Conservation (phyloP, 1,140 invertebrate genomes). For the Condylostylus longicornis region DNA sequence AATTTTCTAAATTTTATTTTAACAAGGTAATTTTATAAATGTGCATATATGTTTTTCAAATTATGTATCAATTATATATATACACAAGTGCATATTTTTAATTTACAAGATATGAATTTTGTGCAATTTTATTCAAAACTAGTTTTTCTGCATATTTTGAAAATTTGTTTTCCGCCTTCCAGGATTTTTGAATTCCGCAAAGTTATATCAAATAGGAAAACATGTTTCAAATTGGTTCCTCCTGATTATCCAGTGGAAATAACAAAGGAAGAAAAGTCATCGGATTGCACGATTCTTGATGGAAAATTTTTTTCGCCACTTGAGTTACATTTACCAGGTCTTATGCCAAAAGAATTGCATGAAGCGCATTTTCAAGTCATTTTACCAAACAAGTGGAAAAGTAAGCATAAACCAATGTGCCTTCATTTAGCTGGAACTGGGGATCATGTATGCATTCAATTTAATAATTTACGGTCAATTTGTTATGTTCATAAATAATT, state of each 20-base stretch:
- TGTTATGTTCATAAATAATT: conserved; percentile 7
- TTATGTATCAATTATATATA: background rate
- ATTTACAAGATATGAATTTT: background rate
- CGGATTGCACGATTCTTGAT: conserved; percentile 64
- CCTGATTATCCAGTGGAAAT: conserved; percentile 76
- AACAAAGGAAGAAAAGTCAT: conserved; percentile 66
- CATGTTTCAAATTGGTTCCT: conserved; percentile 68
- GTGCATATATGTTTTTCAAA: background rate
- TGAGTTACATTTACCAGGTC: conserved; percentile 61
- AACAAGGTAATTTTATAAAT: background rate
- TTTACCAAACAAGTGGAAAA: conserved; percentile 65
- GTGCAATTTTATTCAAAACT: background rate
- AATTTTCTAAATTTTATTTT: conserved; percentile 7
- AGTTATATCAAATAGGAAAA: conserved; percentile 65
- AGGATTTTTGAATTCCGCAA: conserved; percentile 86
- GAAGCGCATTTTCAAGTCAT: conserved; percentile 73
- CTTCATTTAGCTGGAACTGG: conserved; percentile 94
- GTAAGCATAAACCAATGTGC: conserved; percentile 66
- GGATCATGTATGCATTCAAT: conserved; percentile 72
- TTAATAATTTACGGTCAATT: background rate
- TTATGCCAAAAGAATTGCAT: conserved; percentile 71
- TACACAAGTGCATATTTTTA: background rate
- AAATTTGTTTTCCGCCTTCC: conserved; percentile 6
- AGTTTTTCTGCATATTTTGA: background rate
- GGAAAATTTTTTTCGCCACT: conserved; percentile 83